Conservation (phyloP, 2,888 invertebrate genomes). For the Parnassius glacialis region DNA sequence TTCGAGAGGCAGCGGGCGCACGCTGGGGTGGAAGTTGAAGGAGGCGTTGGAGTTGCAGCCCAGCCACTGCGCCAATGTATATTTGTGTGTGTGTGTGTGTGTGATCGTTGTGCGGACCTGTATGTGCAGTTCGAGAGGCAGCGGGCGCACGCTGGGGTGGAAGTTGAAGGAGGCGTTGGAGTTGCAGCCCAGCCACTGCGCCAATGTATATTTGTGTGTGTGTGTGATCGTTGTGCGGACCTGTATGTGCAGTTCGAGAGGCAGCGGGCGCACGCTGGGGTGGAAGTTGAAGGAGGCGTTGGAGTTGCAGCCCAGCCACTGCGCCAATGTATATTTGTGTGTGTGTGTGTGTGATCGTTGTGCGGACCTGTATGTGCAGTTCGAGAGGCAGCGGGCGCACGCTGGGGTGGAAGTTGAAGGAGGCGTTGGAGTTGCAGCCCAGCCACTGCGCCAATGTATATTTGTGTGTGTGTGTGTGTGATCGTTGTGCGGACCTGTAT, state of each 20-base stretch:
- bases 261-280: constrained; percentile 97
- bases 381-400: constrained; percentile 97
- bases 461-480: too few species aligned
- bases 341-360: too few species aligned
- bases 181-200: constrained; percentile 97
- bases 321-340: too few species aligned
- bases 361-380: constrained; percentile 89
- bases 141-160: constrained; percentile 97
- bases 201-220: too few species aligned
- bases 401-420: constrained; percentile 99
- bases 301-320: constrained; percentile 97
- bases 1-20: constrained; percentile 96
- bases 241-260: constrained; percentile 96
- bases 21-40: constrained; percentile 99
- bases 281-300: constrained; percentile 99
- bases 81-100: too few species aligned
- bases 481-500: constrained; percentile 81
- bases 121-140: constrained; percentile 97
- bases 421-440: constrained; percentile 94
- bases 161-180: constrained; percentile 98
- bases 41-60: constrained; percentile 96
- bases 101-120: constrained; percentile 63
- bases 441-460: constrained; percentile 98
- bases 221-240: constrained; percentile 35
- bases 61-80: constrained; percentile 97